These are phyloP conservation scores for Ormyrus pomaceus DNA, from an alignment of 2,888 invertebrate genomes.

Conservation along the genomic window DNA sequence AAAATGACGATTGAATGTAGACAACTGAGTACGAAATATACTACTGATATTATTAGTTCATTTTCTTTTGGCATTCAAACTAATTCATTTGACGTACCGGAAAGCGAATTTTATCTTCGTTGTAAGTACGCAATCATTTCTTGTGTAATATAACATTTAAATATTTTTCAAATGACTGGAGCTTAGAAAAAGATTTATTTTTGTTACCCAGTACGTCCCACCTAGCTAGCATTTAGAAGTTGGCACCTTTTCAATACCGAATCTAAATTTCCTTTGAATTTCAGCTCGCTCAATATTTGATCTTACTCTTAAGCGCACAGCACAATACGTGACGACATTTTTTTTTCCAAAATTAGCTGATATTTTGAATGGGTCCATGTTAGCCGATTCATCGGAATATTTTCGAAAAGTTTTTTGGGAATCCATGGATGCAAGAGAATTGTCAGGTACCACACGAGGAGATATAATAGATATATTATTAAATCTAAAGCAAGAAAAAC, in stretches of 20 bases:
- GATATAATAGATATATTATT: constrained; percentile 67
- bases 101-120: constrained; percentile 62
- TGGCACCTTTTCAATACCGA: too few species aligned
- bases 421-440: constrained; percentile 64
- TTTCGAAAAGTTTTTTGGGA: constrained; percentile 68
- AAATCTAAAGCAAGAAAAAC: constrained; percentile 63
- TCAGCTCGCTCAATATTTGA: constrained; percentile 25
- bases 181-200: not conserved
- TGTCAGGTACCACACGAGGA: constrained; percentile 63
- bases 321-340: constrained; percentile 59
- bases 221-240: too few species aligned
- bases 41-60: constrained; percentile 66
- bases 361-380: constrained; percentile 45
- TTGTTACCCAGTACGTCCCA: too few species aligned
- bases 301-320: not conserved
- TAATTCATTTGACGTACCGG: constrained; percentile 63
- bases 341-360: constrained; percentile 64
- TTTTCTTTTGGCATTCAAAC: constrained; percentile 66
- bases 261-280: not conserved
- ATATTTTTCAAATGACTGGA: not conserved
- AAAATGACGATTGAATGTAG: constrained; percentile 55
- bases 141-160: too few species aligned
- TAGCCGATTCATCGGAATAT: constrained; percentile 60
- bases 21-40: constrained; percentile 60
- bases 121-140: constrained; percentile 57